Conservation (phyloP, 2,797 vertebrate species). For the Propithecus deckenii region DNA sequence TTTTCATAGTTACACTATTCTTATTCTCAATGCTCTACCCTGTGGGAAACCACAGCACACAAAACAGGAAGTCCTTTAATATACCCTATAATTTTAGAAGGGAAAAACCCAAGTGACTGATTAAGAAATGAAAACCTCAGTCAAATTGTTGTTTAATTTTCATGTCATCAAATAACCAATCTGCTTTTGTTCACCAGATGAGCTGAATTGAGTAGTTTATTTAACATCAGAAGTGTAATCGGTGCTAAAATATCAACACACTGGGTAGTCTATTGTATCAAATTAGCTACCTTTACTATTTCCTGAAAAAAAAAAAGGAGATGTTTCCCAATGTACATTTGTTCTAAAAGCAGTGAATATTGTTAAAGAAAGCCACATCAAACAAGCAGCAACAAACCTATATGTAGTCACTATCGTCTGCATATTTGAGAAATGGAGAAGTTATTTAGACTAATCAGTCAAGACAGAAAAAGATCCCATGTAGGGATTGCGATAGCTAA, state of each 20-base stretch:
- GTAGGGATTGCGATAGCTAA: not conserved
- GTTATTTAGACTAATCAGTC: not conserved
- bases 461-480: not conserved
- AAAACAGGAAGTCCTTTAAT: conserved; percentile 64
- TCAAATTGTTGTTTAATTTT: conserved; percentile 23
- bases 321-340: not conserved
- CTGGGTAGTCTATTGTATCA: not conserved
- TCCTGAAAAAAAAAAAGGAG: not conserved
- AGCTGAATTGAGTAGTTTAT: not conserved
- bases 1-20: conserved; percentile 41
- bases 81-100: conserved; percentile 56
- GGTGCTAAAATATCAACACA: conserved; percentile 9
- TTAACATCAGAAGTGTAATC: not conserved
- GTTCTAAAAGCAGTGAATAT: not conserved
- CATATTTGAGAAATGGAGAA: not conserved
- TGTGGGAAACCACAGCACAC: conserved; percentile 15
- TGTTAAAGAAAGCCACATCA: not conserved
- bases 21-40: not conserved
- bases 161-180: not conserved
- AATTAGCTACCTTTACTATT: not conserved
- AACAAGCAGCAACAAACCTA: not conserved
- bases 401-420: not conserved
- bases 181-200: not conserved
- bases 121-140: conserved; percentile 25
- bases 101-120: conserved; percentile 57